Conservation (phyloP, 2,113 vertebrate genomes). For the Rhegmatorhina hoffmannsi region DNA sequence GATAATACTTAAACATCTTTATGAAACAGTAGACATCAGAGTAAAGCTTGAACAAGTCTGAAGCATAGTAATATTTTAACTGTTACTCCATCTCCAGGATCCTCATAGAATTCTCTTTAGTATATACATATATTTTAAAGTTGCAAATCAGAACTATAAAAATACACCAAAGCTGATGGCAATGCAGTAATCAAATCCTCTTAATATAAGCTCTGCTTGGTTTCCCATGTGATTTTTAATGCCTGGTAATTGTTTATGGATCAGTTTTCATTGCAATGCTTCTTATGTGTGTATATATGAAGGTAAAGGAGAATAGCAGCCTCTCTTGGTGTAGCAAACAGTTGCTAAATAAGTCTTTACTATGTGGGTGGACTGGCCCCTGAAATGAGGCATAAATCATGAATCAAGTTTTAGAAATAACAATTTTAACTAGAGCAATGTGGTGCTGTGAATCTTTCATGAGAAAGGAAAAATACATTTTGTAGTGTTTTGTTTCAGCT, state of each 20-base stretch:
- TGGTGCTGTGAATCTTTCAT: neutral
- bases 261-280: neutral
- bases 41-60: neutral
- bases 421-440: neutral
- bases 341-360: neutral
- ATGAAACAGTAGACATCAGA: neutral
- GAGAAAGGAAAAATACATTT: neutral
- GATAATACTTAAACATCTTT: neutral
- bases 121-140: neutral
- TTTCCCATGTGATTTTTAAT: neutral
- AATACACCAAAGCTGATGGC: neutral
- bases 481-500: neutral
- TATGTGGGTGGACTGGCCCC: neutral
- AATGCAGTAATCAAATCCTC: neutral
- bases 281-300: neutral
- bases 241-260: neutral
- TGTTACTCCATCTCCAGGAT: neutral
- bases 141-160: neutral
- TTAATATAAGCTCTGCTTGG: neutral
- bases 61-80: neutral
- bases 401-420: conserved; percentile 10
- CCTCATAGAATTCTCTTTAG: neutral
- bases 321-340: neutral
- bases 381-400: neutral
- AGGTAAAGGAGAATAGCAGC: neutral